Evolutionary conservation across 2,113 vertebrate species (phyloP), one percentile per base, ranked within the genome.

Genomic region (Protomyctophum bolini): DNA sequence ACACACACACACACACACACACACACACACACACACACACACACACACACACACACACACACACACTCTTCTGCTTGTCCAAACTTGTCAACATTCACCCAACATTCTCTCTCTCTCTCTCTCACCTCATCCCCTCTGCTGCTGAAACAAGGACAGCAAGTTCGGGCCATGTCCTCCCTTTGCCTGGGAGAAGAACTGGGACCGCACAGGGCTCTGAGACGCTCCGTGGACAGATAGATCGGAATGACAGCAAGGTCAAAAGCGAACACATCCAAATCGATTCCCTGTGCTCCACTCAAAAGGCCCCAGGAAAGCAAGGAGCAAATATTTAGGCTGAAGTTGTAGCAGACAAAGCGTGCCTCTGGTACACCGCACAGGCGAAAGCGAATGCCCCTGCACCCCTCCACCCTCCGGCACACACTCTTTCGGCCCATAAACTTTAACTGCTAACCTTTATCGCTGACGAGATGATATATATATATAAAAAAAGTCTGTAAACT

Each of bases 61-160:
- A 61, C 50, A 70, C 91, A 91, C 92, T 91, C 88, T 85, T 84
- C 67, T 73, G 77, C 90, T 61, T 89, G 92, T 86, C 83, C 79
- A 66, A 80, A 84, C 91, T 71, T 81, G 90, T 8, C 11, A 63
- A 75, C 70, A 68, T 48, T 50, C 80, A 77, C 57, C 62, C 52
- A 4, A 49, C 81, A 21, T 9, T 63, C 21, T 58, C 57, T 64
- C n/a, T 50, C 52, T 65, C 62, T 67, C 59, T 62, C 63, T 14
- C 67, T 69, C 52, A 67, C 33, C 70, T 72, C 51, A 70, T 63
- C 68, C 45, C 60, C 15, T 8, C 7, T 56, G 33, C 50, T 66
- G 58, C 50, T 50, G 75, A 62, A 60, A 71, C 63, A 66, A 14
- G 45, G 46, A 49, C 68, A 66, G 56, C 54, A 66, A 3, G 15